Conservation (phyloP, 1,140 invertebrate genomes). For the Sinonovacula constricta region DNA sequence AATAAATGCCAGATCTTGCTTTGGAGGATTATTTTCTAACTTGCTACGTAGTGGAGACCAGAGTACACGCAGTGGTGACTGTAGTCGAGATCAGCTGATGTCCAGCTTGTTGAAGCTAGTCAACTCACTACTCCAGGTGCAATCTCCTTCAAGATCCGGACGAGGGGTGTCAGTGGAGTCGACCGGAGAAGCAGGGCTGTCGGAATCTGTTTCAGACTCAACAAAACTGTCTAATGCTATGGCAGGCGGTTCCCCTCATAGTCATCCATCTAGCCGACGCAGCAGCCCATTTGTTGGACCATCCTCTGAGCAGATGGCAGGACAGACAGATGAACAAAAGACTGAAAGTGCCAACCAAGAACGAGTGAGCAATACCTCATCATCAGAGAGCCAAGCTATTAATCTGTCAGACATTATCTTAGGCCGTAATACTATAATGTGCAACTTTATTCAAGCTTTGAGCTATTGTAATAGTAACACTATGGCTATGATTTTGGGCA, state of each 20-base stretch:
- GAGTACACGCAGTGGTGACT: conserved; percentile 80
- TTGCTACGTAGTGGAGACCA: conserved; percentile 83
- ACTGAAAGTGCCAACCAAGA: conserved; percentile 54
- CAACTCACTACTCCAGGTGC: conserved; percentile 85
- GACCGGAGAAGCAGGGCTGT: conserved; percentile 44
- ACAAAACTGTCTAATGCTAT: conserved; percentile 66
- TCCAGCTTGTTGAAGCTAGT: conserved; percentile 85
- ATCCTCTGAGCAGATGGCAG: conserved; percentile 73
- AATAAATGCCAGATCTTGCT: conserved; percentile 76
- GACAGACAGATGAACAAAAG: conserved; percentile 69
- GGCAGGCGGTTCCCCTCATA: conserved; percentile 52
- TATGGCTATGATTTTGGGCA: conserved; percentile 74
- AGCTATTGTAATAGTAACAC: conserved; percentile 83
- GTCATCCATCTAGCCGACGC: conserved; percentile 48
- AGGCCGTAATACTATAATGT: conserved; percentile 84
- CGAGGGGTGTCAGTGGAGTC: conserved; percentile 31
- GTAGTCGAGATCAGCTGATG: conserved; percentile 84
- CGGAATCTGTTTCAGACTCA: conserved; percentile 65
- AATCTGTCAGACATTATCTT: conserved; percentile 75
- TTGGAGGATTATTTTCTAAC: conserved; percentile 84
- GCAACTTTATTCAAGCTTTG: conserved; percentile 84
- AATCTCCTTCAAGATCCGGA: conserved; percentile 63
- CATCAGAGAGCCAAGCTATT: conserved; percentile 37
- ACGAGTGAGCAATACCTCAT: neutral
- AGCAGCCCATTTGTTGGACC: conserved; percentile 35